Evolutionary conservation across 2,797 vertebrate species (phyloP).

Genomic region (Capromys pilorides): DNA sequence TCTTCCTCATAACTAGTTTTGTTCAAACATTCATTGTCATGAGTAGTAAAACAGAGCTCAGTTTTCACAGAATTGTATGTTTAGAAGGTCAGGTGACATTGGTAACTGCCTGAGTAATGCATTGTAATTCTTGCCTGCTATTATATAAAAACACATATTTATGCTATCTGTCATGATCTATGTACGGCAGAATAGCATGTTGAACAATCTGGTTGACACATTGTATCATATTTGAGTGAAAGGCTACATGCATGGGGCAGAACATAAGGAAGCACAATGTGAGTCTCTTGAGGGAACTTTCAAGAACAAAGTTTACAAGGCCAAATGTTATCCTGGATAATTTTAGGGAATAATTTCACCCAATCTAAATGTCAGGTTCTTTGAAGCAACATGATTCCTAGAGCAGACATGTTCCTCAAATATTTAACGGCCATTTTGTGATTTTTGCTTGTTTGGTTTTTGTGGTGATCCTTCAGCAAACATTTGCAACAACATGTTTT

Average conservation of each 20-base stretch:
- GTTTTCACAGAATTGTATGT: not conserved
- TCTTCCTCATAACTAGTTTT: not conserved
- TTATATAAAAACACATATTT: not conserved
- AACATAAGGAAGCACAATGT: not conserved
- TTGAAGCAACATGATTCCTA: not conserved
- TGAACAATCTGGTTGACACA: not conserved
- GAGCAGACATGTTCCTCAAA: not conserved
- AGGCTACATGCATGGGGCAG: not conserved
- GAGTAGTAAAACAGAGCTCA: not conserved
- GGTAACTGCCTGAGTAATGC: not conserved
- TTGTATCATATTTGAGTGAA: not conserved
- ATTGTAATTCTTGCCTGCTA: not conserved
- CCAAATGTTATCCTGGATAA: not conserved
- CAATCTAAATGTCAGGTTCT: not conserved
- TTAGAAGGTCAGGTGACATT: not conserved
- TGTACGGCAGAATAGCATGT: not conserved
- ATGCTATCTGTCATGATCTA: not conserved
- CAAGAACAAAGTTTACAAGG: not conserved
- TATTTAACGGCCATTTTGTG: not conserved
- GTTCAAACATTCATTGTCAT: not conserved
- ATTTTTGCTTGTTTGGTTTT: not conserved
- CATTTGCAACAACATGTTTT: not conserved
- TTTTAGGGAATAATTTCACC: not conserved
- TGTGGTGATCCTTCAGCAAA: not conserved
- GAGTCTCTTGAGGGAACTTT: not conserved